Conservation (phyloP, 2,113 vertebrate species). For the Glaucomys volans region DNA sequence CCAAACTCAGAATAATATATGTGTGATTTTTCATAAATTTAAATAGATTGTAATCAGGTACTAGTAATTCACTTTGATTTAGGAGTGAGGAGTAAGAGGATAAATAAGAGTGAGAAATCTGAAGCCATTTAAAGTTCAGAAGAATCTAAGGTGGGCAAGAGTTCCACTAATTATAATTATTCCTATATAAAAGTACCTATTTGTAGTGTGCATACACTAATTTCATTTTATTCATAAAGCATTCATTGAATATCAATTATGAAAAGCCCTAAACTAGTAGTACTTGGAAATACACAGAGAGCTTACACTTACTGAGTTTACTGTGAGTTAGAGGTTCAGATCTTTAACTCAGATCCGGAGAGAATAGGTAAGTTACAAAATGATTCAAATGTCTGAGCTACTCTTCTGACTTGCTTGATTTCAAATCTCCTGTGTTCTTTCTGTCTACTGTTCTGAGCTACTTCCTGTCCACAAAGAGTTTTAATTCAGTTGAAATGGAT, state of each 20-base stretch:
- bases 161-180: not conserved
- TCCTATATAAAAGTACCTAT: not conserved
- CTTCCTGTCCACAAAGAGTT: not conserved
- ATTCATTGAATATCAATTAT: not conserved
- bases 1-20: not conserved
- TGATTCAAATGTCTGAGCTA: conserved; percentile 4
- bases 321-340: not conserved
- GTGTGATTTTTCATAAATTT: not conserved
- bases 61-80: not conserved
- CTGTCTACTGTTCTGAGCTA: not conserved
- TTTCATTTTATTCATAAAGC: conserved; percentile 9
- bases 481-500: conserved; percentile 29
- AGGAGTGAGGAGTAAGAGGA: not conserved
- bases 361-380: not conserved
- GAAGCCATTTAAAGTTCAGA: not conserved
- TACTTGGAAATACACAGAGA: not conserved
- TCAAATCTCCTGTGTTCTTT: conserved; percentile 39
- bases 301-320: not conserved
- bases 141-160: conserved; percentile 12
- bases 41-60: not conserved
- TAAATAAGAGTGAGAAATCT: not conserved
- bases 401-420: conserved; percentile 23
- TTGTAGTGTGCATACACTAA: not conserved
- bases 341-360: not conserved
- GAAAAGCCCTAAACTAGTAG: not conserved